Base-by-base conservation (phyloP, 2,797 vertebrate genomes). In the Pyrocephalus nanus region DNA sequence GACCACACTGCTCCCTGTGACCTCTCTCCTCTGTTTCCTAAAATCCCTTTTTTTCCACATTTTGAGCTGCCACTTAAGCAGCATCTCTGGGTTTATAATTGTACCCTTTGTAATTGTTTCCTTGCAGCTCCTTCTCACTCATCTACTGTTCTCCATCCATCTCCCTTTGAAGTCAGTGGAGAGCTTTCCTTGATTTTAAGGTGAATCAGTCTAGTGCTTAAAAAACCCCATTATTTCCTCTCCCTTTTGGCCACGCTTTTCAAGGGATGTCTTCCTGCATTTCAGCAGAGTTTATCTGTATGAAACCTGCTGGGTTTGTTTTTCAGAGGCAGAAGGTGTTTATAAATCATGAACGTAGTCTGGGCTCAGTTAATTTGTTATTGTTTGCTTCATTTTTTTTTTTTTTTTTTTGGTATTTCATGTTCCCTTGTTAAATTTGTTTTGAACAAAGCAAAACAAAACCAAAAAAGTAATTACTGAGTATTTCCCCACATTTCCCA, bases 401-500 rank as follows among this genome's bases (percentile, higher is more conserved):
- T 57, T 45, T 73, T 77, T 77, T 92, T 85, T 67, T n/a, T n/a
- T n/a, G n/a, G 16, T 54, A 40, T 83, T 88, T 81, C 3, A 1
- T 36, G 32, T 86, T 88, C 65, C 32, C 43, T 45, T 50, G 34
- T 71, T 88, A 50, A 67, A 58, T 65, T 65, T 77, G 85, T 74
- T 94, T 88, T 75, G 32, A 74, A 62, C 61, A 55, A 80, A 92
- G 45, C 30, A 79, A 95, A 95, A 71, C 62, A 78, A 36, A 18
- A 0, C 17, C 5, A 47, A 50, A 83, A 83, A 93, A 69, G 54
- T 75, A 91, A 90, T 93, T 91, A 81, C 65, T 7, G 42, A 83
- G 72, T 84, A 66, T 94, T 94, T 91, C 53, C 53, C 48, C 75
- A 91, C 75, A 73, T 87, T 87, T 91, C 85, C 86, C 75, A 70